These are phyloP conservation scores for Orthosia incerta DNA, from an alignment of 2,888 invertebrate genomes.

Conservation along the genomic window DNA sequence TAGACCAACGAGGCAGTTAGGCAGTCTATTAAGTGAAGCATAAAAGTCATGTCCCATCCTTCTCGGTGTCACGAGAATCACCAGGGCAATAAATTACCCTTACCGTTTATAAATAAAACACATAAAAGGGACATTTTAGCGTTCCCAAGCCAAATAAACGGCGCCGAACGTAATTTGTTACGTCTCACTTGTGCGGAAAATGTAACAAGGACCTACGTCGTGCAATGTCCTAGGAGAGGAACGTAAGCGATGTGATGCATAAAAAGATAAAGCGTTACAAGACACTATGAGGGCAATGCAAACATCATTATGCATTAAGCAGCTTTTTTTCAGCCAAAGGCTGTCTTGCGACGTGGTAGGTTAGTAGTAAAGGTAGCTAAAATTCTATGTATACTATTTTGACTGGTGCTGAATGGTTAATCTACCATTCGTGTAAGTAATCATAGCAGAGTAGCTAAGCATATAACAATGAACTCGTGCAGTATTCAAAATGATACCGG, in stretches of 20 bases:
- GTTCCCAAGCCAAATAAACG: conserved; percentile 63
- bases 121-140: conserved; percentile 64
- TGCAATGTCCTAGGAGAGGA: neutral
- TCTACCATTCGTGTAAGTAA: no score
- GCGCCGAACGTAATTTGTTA: conserved; percentile 65
- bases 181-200: conserved; percentile 58
- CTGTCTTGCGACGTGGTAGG: no score
- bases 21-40: neutral
- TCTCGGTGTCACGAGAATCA: conserved; percentile 43
- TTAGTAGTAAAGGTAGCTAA: no score
- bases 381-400: no score
- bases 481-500: no score
- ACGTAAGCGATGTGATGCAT: neutral
- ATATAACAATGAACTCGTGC: no score
- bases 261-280: no score
- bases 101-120: conserved; percentile 67
- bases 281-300: no score
- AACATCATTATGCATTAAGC: no score
- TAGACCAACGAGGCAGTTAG: neutral
- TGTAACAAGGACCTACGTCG: conserved; percentile 12
- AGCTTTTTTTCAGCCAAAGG: no score
- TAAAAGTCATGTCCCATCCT: conserved; percentile 40
- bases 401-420: no score
- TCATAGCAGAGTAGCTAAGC: no score
- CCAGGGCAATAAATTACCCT: conserved; percentile 63